A percentile compares a stretch with the other conserved stretches of the same genome.
Evolutionary conservation across 2,888 invertebrate genomes (phyloP).

Genomic region (Leucoma salicis): DNA sequence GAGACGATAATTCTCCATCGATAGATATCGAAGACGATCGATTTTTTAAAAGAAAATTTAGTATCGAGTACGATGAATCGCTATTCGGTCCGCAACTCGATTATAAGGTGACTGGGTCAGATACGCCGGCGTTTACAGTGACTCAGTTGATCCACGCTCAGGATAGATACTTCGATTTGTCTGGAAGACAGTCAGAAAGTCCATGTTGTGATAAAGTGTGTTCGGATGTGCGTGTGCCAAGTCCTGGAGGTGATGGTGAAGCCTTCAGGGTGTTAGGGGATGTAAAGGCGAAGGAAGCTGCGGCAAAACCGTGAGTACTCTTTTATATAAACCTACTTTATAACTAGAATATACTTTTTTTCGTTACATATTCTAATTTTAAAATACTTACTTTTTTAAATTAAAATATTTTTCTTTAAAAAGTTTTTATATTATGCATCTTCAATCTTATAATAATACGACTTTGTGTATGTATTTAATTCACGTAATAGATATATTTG

Average conservation of each 20-base stretch:
- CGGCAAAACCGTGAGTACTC: slow-evolving; percentile 51
- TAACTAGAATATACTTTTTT: too few relatives aligned
- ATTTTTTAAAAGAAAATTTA: slow-evolving; percentile 53
- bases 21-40: slow-evolving; percentile 67
- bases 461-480: too few relatives aligned
- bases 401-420: too few relatives aligned
- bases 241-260: slow-evolving; percentile 41
- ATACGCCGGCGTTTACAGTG: slow-evolving; percentile 65
- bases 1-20: slow-evolving; percentile 50
- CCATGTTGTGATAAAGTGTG: slow-evolving; percentile 32
- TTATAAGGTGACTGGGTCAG: slow-evolving; percentile 39
- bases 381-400: too few relatives aligned
- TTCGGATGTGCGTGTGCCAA: slow-evolving; percentile 48
- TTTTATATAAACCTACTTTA: background rate
- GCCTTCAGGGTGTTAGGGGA: slow-evolving; percentile 57
- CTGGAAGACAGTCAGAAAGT: slow-evolving; percentile 42
- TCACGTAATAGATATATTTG: too few relatives aligned
- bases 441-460: too few relatives aligned
- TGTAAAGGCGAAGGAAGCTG: slow-evolving; percentile 38
- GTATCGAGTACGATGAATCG: slow-evolving; percentile 45
- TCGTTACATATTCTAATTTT: too few relatives aligned
- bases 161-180: slow-evolving; percentile 71
- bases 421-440: too few relatives aligned
- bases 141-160: slow-evolving; percentile 74
- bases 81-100: slow-evolving; percentile 64